A percentile compares a stretch with the other conserved stretches of the same genome.
Evolutionary conservation across 2,888 invertebrate genomes (phyloP).

Genomic region (Stegophylla sp.): DNA sequence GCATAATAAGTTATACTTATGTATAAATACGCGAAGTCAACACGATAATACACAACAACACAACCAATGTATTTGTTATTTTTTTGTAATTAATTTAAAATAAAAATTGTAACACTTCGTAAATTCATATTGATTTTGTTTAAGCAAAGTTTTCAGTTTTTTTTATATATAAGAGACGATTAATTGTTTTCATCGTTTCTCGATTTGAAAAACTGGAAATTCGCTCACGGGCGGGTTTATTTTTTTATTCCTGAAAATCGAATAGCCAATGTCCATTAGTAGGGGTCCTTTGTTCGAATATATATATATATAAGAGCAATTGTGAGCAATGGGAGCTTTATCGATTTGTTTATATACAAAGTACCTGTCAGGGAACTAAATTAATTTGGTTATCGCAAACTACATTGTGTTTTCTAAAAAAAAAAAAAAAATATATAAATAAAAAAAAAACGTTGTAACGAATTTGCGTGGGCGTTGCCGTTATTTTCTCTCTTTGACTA

Average conservation of each 20-base stretch:
- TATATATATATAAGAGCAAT: conserved; percentile 50
- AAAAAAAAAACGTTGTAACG: conserved; percentile 18
- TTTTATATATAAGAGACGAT: not conserved
- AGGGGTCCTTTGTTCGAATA: conserved; percentile 42
- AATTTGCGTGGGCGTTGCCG: conserved; percentile 43
- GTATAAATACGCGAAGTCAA: too few species aligned
- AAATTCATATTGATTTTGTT: too few species aligned
- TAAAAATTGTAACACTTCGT: too few species aligned
- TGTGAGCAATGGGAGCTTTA: conserved; percentile 39
- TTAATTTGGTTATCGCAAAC: conserved; percentile 55
- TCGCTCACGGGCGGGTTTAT: conserved; percentile 17
- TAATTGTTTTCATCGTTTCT: not conserved
- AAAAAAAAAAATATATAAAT: too few species aligned
- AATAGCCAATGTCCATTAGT: conserved; percentile 56
- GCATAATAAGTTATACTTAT: too few species aligned
- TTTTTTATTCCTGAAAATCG: conserved; percentile 31
- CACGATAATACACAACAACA: too few species aligned
- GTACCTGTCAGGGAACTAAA: conserved; percentile 39
- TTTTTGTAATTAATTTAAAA: too few species aligned
- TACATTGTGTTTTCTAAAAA: conserved; percentile 27
- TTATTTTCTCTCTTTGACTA: not conserved
- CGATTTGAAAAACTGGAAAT: conserved; percentile 32
- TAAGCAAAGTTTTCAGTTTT: not conserved
- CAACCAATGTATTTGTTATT: too few species aligned
- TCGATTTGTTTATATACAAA: conserved; percentile 54